Evolutionary conservation across 2,797 vertebrate genomes (phyloP).

Genomic region (Characodon lateralis): DNA sequence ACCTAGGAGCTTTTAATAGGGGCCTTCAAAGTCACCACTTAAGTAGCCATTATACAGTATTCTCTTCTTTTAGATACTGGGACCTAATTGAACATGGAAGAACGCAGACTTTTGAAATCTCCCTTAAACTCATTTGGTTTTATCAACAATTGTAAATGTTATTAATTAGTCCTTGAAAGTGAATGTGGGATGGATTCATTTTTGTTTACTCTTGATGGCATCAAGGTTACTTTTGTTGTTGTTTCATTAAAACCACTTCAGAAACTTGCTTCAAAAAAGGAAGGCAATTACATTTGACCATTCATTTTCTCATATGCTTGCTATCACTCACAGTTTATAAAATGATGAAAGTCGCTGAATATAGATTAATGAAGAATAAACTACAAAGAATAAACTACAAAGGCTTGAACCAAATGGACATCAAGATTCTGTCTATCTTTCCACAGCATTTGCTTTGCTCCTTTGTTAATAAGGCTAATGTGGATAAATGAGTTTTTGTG

Average conservation of each 20-base stretch:
- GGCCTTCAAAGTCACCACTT: conserved; percentile 31
- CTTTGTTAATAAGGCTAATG: conserved; percentile 20
- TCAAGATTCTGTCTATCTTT: conserved; percentile 26
- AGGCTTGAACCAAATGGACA: conserved; percentile 21
- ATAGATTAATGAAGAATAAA: conserved; percentile 27
- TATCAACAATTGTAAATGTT: conserved; percentile 26
- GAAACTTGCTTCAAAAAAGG: conserved; percentile 8
- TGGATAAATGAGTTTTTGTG: conserved; percentile 22
- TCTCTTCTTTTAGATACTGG: conserved; percentile 14
- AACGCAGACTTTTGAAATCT: conserved; percentile 8
- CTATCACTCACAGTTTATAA: background rate
- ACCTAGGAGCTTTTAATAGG: conserved; percentile 3
- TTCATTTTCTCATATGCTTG: background rate
- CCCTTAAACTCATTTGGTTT: conserved; percentile 22
- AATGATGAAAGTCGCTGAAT: conserved; percentile 17
- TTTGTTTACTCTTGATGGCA: conserved; percentile 20
- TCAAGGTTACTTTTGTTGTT: conserved; percentile 22
- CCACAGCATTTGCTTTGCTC: conserved; percentile 11
- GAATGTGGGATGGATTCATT: conserved; percentile 6
- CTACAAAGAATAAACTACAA: conserved; percentile 23
- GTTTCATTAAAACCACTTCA: conserved; percentile 7
- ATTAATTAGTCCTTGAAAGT: conserved; percentile 13
- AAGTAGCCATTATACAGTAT: conserved; percentile 4
- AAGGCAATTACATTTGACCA: conserved; percentile 18
- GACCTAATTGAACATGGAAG: conserved; percentile 21